These are phyloP conservation scores for Cryptocheilus praepositus DNA, from an alignment of 2,888 invertebrate species.

Conservation along the genomic window DNA sequence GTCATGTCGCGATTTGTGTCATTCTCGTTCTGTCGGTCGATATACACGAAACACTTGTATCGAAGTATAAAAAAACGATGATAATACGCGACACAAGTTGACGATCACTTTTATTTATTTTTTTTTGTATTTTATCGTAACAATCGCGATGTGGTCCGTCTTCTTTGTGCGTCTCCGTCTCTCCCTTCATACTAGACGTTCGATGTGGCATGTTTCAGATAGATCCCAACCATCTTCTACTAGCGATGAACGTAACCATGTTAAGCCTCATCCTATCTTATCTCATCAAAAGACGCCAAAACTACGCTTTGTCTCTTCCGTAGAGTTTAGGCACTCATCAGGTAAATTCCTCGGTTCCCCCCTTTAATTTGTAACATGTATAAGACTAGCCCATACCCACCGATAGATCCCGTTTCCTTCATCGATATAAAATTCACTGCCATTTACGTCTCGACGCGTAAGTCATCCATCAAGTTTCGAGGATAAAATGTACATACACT, in stretches of 20 bases:
- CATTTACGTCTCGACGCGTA: too few relatives aligned
- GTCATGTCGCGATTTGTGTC: too few relatives aligned
- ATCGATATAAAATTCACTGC: too few relatives aligned
- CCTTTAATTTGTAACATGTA: constrained; percentile 26
- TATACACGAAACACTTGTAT: too few relatives aligned
- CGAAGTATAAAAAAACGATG: too few relatives aligned
- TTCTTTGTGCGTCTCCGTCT: constrained; percentile 50
- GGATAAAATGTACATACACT: too few relatives aligned
- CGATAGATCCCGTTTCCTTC: too few relatives aligned
- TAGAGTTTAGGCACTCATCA: constrained; percentile 87
- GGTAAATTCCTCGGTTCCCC: constrained; percentile 76
- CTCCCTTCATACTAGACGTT: constrained; percentile 67
- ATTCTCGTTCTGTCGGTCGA: too few relatives aligned
- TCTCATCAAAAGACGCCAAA: constrained; percentile 80
- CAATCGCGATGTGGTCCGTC: constrained; percentile 5
- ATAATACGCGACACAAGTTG: too few relatives aligned
- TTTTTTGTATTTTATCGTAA: neutral
- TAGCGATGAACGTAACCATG: constrained; percentile 77
- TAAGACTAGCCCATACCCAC: too few relatives aligned
- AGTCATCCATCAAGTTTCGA: too few relatives aligned
- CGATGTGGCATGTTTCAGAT: constrained; percentile 78
- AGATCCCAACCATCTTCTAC: constrained; percentile 78
- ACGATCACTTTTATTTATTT: too few relatives aligned
- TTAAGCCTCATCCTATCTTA: constrained; percentile 73
- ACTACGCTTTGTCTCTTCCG: constrained; percentile 87